Conservation (phyloP, 2,888 invertebrate genomes). For the Linnaemya vulpina region DNA sequence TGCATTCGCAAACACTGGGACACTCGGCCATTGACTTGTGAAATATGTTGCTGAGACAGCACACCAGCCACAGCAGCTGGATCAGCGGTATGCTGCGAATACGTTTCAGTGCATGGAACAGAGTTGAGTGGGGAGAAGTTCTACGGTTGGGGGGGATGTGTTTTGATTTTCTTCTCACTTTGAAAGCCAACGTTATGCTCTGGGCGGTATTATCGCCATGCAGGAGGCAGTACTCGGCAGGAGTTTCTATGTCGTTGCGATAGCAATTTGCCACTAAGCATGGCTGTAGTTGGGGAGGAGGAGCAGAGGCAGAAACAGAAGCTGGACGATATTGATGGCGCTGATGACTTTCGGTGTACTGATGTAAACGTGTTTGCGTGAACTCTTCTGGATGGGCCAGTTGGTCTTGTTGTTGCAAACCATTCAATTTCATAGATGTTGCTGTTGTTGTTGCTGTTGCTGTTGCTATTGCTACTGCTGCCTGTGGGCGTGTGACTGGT, state of each 20-base stretch:
- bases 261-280: not conserved
- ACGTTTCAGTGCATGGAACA: conserved; percentile 57
- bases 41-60: conserved; percentile 77
- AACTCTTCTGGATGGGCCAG: conserved; percentile 21
- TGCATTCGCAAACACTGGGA: conserved; percentile 91
- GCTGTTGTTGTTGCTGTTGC: conserved; percentile 49
- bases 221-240: conserved; percentile 58
- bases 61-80: conserved; percentile 78
- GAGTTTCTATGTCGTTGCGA: conserved; percentile 25
- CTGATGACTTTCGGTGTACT: conserved; percentile 25
- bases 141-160: not conserved
- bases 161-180: conserved; percentile 78
- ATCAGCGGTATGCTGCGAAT: conserved; percentile 75
- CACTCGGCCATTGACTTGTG: conserved; percentile 85
- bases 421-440: conserved; percentile 65
- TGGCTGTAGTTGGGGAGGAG: conserved; percentile 4
- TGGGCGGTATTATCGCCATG: conserved; percentile 77
- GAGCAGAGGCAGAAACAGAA: no score
- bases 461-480: conserved; percentile 54
- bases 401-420: conserved; percentile 3
- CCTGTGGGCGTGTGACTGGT: conserved; percentile 71
- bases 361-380: conserved; percentile 74
- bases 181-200: conserved; percentile 77
- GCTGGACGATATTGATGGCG: conserved; percentile 34
- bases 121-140: conserved; percentile 51